phyloP scores from a whole-genome alignment of 2,113 vertebrate genomes.

The Circaetus gallicus region DNA sequence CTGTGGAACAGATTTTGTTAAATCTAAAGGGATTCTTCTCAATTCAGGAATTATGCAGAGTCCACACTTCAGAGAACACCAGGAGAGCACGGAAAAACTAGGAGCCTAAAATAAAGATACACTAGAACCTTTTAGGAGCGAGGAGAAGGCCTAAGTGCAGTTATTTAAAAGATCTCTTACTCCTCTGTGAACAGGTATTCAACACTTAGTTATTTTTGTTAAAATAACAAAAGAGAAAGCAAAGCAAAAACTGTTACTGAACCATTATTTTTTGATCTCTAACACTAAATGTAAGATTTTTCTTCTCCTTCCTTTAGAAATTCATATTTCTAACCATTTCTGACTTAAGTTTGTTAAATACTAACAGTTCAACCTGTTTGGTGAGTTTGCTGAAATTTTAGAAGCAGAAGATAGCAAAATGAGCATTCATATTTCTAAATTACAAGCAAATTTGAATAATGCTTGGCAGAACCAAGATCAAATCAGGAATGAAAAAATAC shows the following conservation, averaged over 20 bases:
- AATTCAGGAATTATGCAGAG: conserved; percentile 16
- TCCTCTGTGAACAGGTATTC: neutral
- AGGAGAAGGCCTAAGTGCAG: neutral
- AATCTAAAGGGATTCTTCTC: conserved; percentile 25
- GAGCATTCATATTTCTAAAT: neutral
- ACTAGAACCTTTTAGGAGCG: neutral
- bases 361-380: neutral
- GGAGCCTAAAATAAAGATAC: conserved; percentile 26
- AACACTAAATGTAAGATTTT: neutral
- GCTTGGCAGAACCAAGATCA: neutral
- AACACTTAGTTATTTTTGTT: neutral
- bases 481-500: neutral
- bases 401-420: neutral
- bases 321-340: neutral
- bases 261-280: neutral
- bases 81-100: conserved; percentile 3
- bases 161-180: neutral
- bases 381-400: neutral
- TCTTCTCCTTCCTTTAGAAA: neutral
- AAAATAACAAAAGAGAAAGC: neutral
- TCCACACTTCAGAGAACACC: neutral
- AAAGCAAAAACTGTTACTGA: neutral
- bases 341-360: neutral
- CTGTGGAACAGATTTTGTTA: conserved; percentile 2
- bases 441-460: neutral